Percentiles rank a stretch among this genome's conserved stretches.
Evolutionary conservation across 2,888 invertebrate genomes (phyloP).

Genomic region (Gymnocheta viridis): DNA sequence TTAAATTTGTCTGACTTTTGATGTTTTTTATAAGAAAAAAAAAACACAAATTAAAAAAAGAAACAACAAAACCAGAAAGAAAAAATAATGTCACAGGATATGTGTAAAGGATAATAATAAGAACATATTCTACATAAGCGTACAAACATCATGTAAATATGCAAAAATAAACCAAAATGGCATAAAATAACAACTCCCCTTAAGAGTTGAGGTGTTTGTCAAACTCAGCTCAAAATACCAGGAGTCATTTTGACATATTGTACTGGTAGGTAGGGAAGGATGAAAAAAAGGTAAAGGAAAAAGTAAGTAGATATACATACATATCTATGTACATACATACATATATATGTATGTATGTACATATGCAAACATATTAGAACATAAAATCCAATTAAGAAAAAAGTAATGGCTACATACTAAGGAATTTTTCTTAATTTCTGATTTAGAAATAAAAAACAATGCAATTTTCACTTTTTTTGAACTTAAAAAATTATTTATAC

Average conservation of each 20-base stretch:
- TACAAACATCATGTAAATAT: constrained; percentile 20
- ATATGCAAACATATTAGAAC: constrained; percentile 5
- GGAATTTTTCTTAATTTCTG: constrained; percentile 48
- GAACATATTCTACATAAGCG: constrained; percentile 45
- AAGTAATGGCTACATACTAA: constrained; percentile 23
- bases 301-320: background rate
- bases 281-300: background rate
- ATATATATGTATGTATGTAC: background rate
- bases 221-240: constrained; percentile 24
- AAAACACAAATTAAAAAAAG: background rate
- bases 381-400: constrained; percentile 59
- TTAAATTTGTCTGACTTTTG: constrained; percentile 63
- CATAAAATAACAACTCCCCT: constrained; percentile 32
- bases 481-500: constrained; percentile 47
- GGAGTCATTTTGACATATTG: constrained; percentile 53
- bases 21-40: constrained; percentile 12
- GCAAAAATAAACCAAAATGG: constrained; percentile 17
- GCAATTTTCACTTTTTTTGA: constrained; percentile 63
- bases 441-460: background rate
- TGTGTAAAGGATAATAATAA: constrained; percentile 56
- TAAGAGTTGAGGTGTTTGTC: constrained; percentile 15
- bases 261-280: background rate
- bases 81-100: constrained; percentile 67
- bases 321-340: background rate
- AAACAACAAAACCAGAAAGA: constrained; percentile 25